Base-by-base conservation (phyloP, 64 coral and sea anemone species). In the Acropora yongei region DNA sequence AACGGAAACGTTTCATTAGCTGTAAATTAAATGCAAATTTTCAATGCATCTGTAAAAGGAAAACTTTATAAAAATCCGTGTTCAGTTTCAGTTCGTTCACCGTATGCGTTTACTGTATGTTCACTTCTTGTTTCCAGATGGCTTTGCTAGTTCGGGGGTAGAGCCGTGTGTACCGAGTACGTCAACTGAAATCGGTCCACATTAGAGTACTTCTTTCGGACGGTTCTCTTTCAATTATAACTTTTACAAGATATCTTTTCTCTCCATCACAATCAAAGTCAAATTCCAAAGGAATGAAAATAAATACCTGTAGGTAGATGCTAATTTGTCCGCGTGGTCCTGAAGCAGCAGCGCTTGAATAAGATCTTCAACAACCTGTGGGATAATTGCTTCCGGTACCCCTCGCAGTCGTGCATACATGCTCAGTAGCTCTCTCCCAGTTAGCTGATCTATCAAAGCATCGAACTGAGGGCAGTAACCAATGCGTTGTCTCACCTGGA, bases 401-500 rank as follows among this genome's bases (percentile, higher is more conserved):
- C 97, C 97, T 47, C 97, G 83, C 57, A 99, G 84, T 5, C 94
- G 72, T n/a, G 97, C 97, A 45, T 96, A 99, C 97, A 96, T 99
- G 47, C 80, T 88, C 2, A 99, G 75, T 78, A 99, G 82, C 61
- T 99, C 97, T 65, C 97, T 92, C 57, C 91, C 94, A 39, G 97
- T 99, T 91, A 99, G 88, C 71, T 96, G 88, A 57, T 89, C 94
- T 48, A 99, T 99, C 76, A 99, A 78, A 4, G 97, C 97, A 86
- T 99, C 97, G 67, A 99, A 99, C 78, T 99, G 97, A 43, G 97
- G 97, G 41, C 97, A 99, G 69, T 96, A 99, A 41, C 94, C 94
- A 80, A 95, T 87, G 20, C 97, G 94, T 85, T 99, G 97, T 1
- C 97, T 94, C 84, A 96, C 97, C 97, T 99, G 42, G 11, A n/a